Conservation (phyloP, 1,140 invertebrate species). For the Littorina saxatilis region DNA sequence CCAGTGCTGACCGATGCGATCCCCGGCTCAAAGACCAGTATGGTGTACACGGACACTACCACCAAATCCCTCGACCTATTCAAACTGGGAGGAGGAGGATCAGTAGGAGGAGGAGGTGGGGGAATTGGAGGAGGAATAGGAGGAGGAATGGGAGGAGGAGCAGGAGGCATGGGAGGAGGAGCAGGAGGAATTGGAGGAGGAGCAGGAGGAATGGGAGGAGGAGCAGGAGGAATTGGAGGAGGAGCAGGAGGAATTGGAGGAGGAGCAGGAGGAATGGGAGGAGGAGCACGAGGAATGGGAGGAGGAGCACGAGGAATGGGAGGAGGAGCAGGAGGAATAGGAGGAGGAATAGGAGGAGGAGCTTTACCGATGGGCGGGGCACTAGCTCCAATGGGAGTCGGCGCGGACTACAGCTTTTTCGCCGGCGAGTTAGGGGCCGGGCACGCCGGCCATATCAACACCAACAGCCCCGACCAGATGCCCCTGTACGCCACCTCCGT, state of each 20-base stretch:
- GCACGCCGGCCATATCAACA: no score
- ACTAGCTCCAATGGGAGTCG: slow-evolving; percentile 1
- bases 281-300: background rate
- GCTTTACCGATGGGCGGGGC: background rate
- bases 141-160: background rate
- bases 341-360: background rate
- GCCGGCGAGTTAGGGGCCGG: background rate
- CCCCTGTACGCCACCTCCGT: background rate
- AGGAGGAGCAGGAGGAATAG: background rate
- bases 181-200: no score
- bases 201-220: no score
- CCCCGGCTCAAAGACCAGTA: no score
- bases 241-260: no score
- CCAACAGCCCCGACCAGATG: background rate
- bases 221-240: no score
- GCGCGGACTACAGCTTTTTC: slow-evolving; percentile 20
- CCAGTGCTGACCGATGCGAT: no score
- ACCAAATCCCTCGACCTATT: no score
- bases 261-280: background rate
- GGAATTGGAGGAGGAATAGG: background rate
- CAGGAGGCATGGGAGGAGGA: no score
- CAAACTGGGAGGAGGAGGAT: background rate
- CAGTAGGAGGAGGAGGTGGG: no score
- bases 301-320: background rate
- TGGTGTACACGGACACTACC: no score